Evolutionary conservation across 1,140 invertebrate species (phyloP).

Genomic region (Ridgeia piscesae): DNA sequence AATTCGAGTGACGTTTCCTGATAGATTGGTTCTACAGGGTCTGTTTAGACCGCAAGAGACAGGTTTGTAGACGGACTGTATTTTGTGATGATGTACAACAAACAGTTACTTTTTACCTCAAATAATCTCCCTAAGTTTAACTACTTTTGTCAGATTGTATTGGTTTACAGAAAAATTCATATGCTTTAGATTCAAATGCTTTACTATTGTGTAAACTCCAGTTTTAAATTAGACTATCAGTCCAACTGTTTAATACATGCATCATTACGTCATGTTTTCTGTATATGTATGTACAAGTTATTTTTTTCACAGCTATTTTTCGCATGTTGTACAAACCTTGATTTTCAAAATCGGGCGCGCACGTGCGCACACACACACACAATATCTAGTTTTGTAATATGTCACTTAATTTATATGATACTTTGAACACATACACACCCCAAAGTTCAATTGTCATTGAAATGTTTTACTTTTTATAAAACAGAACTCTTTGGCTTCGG

Average conservation of each 20-base stretch:
- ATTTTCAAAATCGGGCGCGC: neutral
- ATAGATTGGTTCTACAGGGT: slow-evolving; percentile 77
- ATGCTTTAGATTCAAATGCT: too few relatives aligned
- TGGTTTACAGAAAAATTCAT: too few relatives aligned
- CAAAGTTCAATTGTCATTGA: neutral
- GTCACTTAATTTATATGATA: neutral
- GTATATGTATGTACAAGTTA: too few relatives aligned
- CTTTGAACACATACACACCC: neutral
- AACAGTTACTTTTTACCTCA: neutral
- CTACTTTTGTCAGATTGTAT: too few relatives aligned
- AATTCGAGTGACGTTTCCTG: slow-evolving; percentile 78
- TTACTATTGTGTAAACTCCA: too few relatives aligned
- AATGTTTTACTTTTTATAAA: neutral
- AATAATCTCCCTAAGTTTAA: neutral
- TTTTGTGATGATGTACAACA: neutral
- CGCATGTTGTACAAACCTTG: neutral
- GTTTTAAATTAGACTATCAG: too few relatives aligned
- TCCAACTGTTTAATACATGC: too few relatives aligned
- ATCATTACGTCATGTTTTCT: too few relatives aligned
- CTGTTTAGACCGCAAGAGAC: slow-evolving; percentile 73
- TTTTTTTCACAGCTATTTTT: too few relatives aligned
- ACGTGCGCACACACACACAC: neutral
- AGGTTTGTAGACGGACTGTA: slow-evolving; percentile 36
- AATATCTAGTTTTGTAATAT: neutral
- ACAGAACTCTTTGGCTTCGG: neutral